Percentiles rank a stretch among this genome's conserved stretches.
These are phyloP conservation scores for Dendrophyllia cribrosa DNA, from an alignment of 64 coral and sea anemone species.

Conservation along the genomic window DNA sequence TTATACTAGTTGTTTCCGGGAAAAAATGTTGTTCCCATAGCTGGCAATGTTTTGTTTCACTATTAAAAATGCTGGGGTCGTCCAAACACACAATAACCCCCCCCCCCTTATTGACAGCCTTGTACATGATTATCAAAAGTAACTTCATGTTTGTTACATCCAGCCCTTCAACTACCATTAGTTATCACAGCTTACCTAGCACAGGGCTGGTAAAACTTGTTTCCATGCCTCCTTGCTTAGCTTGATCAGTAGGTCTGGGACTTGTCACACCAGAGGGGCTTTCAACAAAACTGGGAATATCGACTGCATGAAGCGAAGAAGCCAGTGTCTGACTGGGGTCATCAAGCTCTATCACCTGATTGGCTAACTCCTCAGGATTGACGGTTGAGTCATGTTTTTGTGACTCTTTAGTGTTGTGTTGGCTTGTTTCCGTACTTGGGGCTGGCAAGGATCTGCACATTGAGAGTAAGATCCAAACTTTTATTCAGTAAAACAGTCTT, in stretches of 20 bases:
- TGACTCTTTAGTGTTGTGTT: neutral
- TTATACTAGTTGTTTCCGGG: too few relatives aligned
- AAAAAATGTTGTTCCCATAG: too few relatives aligned
- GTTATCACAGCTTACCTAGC: conserved; percentile 13
- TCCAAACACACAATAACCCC: too few relatives aligned
- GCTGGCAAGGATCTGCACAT: neutral
- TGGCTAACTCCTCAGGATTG: conserved; percentile 44
- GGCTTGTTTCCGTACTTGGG: neutral
- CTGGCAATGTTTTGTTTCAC: too few relatives aligned
- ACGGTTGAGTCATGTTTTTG: neutral
- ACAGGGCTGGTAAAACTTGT: conserved; percentile 63
- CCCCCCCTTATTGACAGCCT: too few relatives aligned
- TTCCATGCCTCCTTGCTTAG: conserved; percentile 11
- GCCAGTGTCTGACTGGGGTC: conserved; percentile 84
- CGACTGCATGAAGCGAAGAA: conserved; percentile 89
- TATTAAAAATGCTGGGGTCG: too few relatives aligned
- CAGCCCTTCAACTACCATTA: neutral
- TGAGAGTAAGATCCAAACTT: neutral
- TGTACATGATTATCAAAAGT: too few relatives aligned
- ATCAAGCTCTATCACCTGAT: conserved; percentile 50
- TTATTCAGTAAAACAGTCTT: neutral
- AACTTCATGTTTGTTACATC: too few relatives aligned
- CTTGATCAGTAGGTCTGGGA: neutral
- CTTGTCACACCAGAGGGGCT: conserved; percentile 51
- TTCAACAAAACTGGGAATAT: conserved; percentile 82